phyloP scores from a whole-genome alignment of 2,113 vertebrate genomes.

The Synchiropus splendidus region DNA sequence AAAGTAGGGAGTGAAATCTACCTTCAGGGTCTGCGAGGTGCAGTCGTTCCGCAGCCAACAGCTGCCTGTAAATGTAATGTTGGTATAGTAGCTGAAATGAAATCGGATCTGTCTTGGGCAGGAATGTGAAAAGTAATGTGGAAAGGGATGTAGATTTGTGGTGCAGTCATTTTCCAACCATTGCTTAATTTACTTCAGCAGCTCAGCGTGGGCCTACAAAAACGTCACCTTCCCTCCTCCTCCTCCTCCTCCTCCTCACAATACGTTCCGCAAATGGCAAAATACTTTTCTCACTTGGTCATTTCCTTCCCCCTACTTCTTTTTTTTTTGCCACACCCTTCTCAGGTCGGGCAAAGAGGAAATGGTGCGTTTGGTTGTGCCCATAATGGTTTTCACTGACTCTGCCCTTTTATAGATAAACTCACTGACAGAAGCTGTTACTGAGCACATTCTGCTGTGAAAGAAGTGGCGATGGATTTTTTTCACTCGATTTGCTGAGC shows the following conservation, averaged over 20 bases:
- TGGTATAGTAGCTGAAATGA: constrained; percentile 5
- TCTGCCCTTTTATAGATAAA: not conserved
- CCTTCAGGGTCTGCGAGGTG: too few relatives aligned
- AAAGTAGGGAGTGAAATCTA: not conserved
- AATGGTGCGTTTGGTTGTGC: constrained; percentile 6
- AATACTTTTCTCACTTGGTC: constrained; percentile 46
- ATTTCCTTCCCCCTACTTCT: constrained; percentile 6
- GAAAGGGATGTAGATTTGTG: constrained; percentile 45
- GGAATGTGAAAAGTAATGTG: constrained; percentile 47
- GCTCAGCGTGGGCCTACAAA: constrained; percentile 18
- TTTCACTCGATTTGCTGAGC: too few relatives aligned
- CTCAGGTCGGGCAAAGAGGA: constrained; percentile 1
- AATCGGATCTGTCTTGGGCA: constrained; percentile 28
- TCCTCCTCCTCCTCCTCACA: constrained; percentile 20
- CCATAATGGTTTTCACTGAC: constrained; percentile 19
- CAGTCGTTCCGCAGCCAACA: too few relatives aligned
- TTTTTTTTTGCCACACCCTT: constrained; percentile 25
- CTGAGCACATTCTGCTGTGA: too few relatives aligned
- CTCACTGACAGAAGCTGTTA: too few relatives aligned
- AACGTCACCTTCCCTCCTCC: constrained; percentile 12
- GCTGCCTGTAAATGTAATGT: too few relatives aligned
- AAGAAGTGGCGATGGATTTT: too few relatives aligned
- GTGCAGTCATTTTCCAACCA: constrained; percentile 41
- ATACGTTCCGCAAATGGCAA: constrained; percentile 57
- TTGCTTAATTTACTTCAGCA: constrained; percentile 37